Evolutionary conservation across 2,888 invertebrate species (phyloP).

Genomic region (Heterodera filipjevi): DNA sequence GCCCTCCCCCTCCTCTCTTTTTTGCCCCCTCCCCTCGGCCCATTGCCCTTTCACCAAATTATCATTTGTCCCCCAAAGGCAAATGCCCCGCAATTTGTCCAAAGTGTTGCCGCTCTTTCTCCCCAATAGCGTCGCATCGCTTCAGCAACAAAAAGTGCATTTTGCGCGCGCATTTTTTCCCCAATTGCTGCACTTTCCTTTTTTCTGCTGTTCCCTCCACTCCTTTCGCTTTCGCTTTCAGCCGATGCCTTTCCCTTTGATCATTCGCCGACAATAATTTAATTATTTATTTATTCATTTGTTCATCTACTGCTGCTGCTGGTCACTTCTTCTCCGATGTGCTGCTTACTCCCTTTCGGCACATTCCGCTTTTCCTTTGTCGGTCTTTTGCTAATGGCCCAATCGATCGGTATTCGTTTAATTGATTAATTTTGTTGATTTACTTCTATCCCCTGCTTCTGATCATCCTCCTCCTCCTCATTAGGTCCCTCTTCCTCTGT

Average conservation of each 20-base stretch:
- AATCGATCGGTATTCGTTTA: background rate
- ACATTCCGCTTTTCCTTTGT: background rate
- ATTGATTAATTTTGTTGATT: no score
- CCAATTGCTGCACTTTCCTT: background rate
- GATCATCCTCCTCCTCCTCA: background rate
- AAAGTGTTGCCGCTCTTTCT: constrained; percentile 1
- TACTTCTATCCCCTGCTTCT: background rate
- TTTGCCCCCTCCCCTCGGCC: background rate
- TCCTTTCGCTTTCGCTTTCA: background rate
- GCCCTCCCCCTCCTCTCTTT: background rate
- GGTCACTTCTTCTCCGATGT: background rate
- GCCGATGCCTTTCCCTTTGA: constrained; percentile 5
- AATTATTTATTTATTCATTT: background rate
- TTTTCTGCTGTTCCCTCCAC: background rate
- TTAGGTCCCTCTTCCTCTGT: background rate
- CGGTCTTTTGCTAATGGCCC: background rate
- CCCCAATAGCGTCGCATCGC: background rate
- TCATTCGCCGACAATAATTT: constrained; percentile 1
- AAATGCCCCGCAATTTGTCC: background rate
- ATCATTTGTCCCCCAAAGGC: constrained; percentile 14
- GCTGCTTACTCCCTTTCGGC: background rate
- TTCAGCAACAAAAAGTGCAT: background rate
- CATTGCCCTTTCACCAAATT: constrained; percentile 10
- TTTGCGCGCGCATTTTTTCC: background rate
- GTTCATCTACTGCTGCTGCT: background rate